Evolutionary conservation across 2,797 vertebrate species (phyloP), one percentile per base, ranked within the genome.

Genomic region (Monodelphis domestica): DNA sequence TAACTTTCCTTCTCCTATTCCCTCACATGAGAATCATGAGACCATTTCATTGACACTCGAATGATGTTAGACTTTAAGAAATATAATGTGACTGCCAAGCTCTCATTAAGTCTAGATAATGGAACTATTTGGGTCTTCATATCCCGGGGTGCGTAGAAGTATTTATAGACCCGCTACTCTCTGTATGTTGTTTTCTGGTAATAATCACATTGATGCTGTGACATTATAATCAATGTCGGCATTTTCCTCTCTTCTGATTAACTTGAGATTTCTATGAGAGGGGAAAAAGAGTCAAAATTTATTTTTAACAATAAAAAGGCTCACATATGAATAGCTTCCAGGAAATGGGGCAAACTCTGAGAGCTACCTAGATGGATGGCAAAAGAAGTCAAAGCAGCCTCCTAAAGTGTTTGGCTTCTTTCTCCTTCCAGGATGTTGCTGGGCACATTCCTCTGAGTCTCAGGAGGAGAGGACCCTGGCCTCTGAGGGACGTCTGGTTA

Each of bases 161-260:
- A 7, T 89, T 90, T 57, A 28, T 70, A 15, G 54, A 28, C 38
- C 84, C 1, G 53, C 52, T 26, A 6, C 70, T 50, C 45, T 45
- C 3, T 21, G 33, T 24, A 51, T 3, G 24, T 38, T 56, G 55
- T 63, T 91, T 90, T 94, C 91, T 94, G 94, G 93, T 7, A 5
- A 55, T 52, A 91, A 89, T 91, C 90, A 90, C 78, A 55, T 51
- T 29, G 26, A 54, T 91, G 51, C 95, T 92, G 87, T 33, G 89
- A 54, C 53, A 12, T 63, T 95, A 95, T 78, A 87, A 92, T 90
- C 88, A 57, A 38, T 88, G 88, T 87, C 94, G 93, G 93, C 53
- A 91, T 92, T 78, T 59, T 92, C 88, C 78, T 33, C 89, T 96
- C 53, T 63, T 94, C 38, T 87, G 88, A 63, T 54, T 95, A 50